Conservation (phyloP, 2,113 vertebrate species). For the Malurus alboscapulatus region DNA sequence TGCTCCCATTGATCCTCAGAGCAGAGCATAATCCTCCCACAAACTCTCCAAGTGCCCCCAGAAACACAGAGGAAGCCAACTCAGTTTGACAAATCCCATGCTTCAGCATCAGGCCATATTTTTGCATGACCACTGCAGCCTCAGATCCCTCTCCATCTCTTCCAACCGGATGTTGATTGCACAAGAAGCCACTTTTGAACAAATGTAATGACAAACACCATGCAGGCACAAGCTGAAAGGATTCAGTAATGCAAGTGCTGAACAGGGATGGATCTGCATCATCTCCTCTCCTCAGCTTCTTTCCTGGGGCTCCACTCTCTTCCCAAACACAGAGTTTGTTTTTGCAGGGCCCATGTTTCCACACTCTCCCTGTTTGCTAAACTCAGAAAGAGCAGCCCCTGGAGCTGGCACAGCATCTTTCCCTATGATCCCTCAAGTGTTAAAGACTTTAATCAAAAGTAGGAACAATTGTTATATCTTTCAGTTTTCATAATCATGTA, state of each 20-base stretch:
- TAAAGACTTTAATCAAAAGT: neutral
- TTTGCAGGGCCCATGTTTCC: neutral
- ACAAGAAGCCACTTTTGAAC: neutral
- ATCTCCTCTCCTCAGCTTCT: neutral
- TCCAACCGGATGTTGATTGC: neutral
- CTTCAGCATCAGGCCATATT: neutral
- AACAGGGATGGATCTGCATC: neutral
- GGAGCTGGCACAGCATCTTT: neutral
- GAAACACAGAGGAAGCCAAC: neutral
- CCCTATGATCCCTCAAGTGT: accelerated
- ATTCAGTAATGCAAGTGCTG: neutral
- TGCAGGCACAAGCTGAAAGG: neutral
- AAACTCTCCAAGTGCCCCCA: neutral
- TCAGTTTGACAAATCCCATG: neutral
- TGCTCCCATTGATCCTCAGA: neutral
- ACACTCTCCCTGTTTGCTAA: neutral
- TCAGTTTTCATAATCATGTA: neutral
- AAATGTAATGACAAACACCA: neutral
- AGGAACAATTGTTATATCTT: neutral
- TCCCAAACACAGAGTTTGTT: neutral
- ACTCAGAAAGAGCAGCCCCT: neutral
- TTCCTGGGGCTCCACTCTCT: neutral
- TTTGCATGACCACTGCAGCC: neutral
- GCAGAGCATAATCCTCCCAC: neutral
- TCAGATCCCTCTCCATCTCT: neutral